Evolutionary conservation across 1,140 invertebrate genomes (phyloP), one percentile per base, ranked within the genome.

Genomic region (Pseudomyrmex sp.): DNA sequence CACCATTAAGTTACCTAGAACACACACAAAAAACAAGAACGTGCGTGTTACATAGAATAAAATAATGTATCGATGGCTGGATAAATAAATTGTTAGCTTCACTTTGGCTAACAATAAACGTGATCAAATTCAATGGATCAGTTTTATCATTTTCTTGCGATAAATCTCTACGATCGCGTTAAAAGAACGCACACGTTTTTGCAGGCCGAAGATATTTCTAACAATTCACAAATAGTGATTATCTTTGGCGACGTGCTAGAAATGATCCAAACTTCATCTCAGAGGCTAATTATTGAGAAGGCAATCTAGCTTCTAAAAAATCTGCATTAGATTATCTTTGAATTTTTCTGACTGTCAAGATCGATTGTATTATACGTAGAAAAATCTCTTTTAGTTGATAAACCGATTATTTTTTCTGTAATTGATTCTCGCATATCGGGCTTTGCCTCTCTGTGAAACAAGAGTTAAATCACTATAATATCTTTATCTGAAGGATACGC

Each of bases 1-100:
- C 52, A 98, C 97, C 75, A 97, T 94, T 1, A 97, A 93, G 90
- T 98, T 98, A 23, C 97, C 97, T 98, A 95, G 35, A 35, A 35
- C 50, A 12, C 96, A 48, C 91, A 93, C 18, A 54, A n/a, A n/a
- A 50, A 35, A 66, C 2, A 2, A 13, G 2, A 2, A 62, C 3
- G 13, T 75, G 9, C 23, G 8, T 23, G 52, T 74, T 48, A 74
- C 35, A 3, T 61, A 48, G 0, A 23, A 13, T 44, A 23, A 35
- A 35, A 35, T 2, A 48, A 4, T 5, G 5, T 8, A 7, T 54
- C 23, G 1, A 7, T 54, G 35, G 4, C 4, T 35, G 35, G 0
- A 35, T 35, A 35, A 26, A 26, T 26, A 26, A 35, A 35, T 35
- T 35, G 18, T 2, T 5, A 75, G 20, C 58, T 15, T 1, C 4